A percentile compares a stretch with the other conserved stretches of the same genome.
Evolutionary conservation across 2,888 invertebrate genomes (phyloP).

Genomic region (Ornithoptera alexandrae): DNA sequence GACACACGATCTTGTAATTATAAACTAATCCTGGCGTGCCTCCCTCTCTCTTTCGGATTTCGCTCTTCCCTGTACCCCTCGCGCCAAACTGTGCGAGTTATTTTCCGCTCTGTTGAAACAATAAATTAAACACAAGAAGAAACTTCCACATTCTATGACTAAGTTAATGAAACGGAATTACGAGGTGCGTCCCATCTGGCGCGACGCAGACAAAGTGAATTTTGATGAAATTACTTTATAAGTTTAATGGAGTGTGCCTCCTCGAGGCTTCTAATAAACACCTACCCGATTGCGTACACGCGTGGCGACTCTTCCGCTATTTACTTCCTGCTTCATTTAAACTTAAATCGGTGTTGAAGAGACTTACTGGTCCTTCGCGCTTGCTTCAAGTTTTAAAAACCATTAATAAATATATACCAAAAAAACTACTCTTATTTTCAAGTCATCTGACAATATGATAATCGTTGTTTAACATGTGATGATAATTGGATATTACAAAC

Average conservation of each 20-base stretch:
- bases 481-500: too few relatives aligned
- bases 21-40: constrained; percentile 30
- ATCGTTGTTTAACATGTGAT: too few relatives aligned
- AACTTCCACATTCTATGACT: constrained; percentile 66
- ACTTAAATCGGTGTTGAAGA: constrained; percentile 2
- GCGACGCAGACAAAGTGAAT: constrained; percentile 70
- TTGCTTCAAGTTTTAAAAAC: too few relatives aligned
- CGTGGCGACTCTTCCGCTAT: too few relatives aligned
- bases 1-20: constrained; percentile 22
- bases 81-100: constrained; percentile 43
- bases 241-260: constrained; percentile 69
- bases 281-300: constrained; percentile 29
- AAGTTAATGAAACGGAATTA: constrained; percentile 74
- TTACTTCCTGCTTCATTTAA: not conserved
- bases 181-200: constrained; percentile 71
- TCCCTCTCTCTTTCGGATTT: not conserved
- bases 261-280: constrained; percentile 40
- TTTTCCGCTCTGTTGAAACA: constrained; percentile 56
- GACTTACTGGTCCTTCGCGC: too few relatives aligned
- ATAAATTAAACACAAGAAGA: constrained; percentile 67
- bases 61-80: constrained; percentile 3
- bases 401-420: too few relatives aligned
- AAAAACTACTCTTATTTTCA: too few relatives aligned
- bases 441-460: too few relatives aligned
- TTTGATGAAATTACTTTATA: constrained; percentile 73